phyloP scores from a whole-genome alignment of 1,140 invertebrate genomes.

The Cotesia vestalis region DNA sequence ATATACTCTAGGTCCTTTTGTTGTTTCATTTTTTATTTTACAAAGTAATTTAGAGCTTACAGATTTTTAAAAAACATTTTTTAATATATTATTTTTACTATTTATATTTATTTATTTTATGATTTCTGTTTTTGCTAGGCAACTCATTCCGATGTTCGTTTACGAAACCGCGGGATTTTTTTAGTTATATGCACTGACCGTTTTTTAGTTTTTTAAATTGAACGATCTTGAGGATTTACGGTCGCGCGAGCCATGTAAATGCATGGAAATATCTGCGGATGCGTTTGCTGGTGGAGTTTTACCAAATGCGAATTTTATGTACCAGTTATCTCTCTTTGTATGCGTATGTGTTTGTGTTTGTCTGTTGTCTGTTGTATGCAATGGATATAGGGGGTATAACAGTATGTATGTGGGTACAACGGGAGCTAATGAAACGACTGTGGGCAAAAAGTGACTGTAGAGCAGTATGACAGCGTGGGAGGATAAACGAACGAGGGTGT shows the following conservation, averaged over 20 bases:
- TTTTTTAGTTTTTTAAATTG: constrained; percentile 35
- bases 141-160: constrained; percentile 3
- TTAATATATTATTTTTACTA: constrained; percentile 16
- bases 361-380: too few relatives aligned
- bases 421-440: background rate
- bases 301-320: constrained; percentile 26
- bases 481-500: too few relatives aligned
- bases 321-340: background rate
- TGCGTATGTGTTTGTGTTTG: background rate
- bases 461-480: too few relatives aligned
- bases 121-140: background rate
- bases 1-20: constrained; percentile 38
- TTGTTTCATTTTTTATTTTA: constrained; percentile 33
- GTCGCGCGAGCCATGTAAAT: constrained; percentile 36
- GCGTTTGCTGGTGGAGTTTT: constrained; percentile 27
- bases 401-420: background rate
- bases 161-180: background rate
- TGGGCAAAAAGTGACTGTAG: background rate
- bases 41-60: constrained; percentile 38
- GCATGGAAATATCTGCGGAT: constrained; percentile 36
- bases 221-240: constrained; percentile 41
- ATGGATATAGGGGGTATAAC: too few relatives aligned
- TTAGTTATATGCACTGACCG: background rate
- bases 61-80: constrained; percentile 28
- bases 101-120: constrained; percentile 12